A percentile compares a stretch with the other conserved stretches of the same genome.
Evolutionary conservation across 1,140 invertebrate genomes (phyloP).

Genomic region (Drosophila santomea): DNA sequence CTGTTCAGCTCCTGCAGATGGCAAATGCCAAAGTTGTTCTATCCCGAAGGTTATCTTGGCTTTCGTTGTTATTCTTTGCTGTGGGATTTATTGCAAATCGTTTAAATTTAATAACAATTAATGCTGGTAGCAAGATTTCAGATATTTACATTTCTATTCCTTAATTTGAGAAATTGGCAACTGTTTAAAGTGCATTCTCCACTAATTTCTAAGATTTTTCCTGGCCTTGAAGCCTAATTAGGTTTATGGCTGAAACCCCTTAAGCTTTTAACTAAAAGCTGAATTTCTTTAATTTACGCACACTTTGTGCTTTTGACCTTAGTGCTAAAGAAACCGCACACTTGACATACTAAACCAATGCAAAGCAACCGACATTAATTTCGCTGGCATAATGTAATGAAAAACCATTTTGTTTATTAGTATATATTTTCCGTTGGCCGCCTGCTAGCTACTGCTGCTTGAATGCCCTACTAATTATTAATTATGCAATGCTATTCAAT

Average conservation of each 20-base stretch:
- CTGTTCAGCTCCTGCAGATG: conserved; percentile 5
- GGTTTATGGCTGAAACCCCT: neutral
- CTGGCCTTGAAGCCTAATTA: neutral
- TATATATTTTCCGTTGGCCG: conserved; percentile 6
- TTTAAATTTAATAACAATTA: neutral
- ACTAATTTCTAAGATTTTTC: no score
- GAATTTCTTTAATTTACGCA: conserved; percentile 19
- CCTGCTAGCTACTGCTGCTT: neutral
- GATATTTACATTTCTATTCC: neutral
- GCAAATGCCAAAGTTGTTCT: conserved; percentile 11
- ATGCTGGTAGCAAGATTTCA: neutral
- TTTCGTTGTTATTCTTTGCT: conserved; percentile 1
- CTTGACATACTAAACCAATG: conserved; percentile 67
- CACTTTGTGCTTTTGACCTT: conserved; percentile 52
- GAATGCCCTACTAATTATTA: conserved; percentile 62
- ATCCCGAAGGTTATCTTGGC: conserved; percentile 21
- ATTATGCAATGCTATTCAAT: conserved; percentile 74
- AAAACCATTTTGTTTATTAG: conserved; percentile 64
- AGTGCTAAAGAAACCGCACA: conserved; percentile 9
- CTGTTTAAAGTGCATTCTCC: neutral
- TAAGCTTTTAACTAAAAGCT: conserved; percentile 7
- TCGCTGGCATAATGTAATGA: conserved; percentile 52
- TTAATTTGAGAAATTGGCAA: no score
- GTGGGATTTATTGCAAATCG: neutral
- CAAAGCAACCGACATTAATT: conserved; percentile 30